Evolutionary conservation across 2,797 vertebrate species (phyloP).

Genomic region (Corythornis leucogaster): DNA sequence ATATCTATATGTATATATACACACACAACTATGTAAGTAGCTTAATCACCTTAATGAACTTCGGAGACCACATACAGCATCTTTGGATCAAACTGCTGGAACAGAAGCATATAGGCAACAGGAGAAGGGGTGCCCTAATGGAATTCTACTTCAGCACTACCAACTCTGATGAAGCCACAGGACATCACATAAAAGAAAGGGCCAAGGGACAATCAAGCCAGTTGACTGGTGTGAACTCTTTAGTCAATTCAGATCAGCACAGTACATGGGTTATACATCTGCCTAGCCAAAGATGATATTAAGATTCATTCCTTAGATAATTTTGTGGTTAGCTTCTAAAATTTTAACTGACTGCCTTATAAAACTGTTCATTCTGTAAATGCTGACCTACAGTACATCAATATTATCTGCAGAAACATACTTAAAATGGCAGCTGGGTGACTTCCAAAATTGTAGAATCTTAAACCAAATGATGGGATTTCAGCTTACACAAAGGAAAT

Average conservation of each 20-base stretch:
- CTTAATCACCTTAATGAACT: background rate
- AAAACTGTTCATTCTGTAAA: background rate
- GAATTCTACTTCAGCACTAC: background rate
- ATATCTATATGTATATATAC: background rate
- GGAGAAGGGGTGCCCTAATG: background rate
- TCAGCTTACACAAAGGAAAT: background rate
- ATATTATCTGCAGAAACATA: background rate
- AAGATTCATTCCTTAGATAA: background rate
- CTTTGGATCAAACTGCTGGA: background rate
- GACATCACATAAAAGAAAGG: background rate
- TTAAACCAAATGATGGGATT: background rate
- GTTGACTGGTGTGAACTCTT: no score
- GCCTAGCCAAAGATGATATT: background rate
- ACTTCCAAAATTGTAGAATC: background rate
- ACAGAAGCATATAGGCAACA: background rate
- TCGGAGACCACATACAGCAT: background rate
- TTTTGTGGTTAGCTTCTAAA: background rate
- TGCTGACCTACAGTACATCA: background rate
- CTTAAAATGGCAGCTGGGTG: background rate
- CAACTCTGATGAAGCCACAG: background rate
- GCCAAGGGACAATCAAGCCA: background rate
- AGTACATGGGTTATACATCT: background rate
- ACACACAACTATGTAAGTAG: background rate
- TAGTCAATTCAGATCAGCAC: background rate
- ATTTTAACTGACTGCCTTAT: background rate